Conservation (phyloP, 37 sponge, comb jelly and placozoan genomes). For the Corticium candelabrum region DNA sequence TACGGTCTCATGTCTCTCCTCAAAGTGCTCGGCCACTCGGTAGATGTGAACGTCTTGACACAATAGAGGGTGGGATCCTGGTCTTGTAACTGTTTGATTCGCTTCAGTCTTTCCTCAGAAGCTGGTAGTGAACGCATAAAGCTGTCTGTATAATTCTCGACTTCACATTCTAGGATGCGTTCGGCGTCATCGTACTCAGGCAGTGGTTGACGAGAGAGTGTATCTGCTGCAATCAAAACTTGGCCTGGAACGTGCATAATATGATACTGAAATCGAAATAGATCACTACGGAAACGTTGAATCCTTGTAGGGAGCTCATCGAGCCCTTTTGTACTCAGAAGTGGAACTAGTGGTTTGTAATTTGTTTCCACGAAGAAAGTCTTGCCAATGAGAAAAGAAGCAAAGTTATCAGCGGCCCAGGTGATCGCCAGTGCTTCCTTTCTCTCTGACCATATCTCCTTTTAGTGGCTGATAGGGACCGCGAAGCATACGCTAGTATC, state of each 20-base stretch:
- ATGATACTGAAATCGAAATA: slow-evolving; percentile 34
- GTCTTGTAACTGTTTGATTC: no score
- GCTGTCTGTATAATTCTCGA: no score
- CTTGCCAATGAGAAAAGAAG: slow-evolving; percentile 20
- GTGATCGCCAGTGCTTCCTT: slow-evolving; percentile 30
- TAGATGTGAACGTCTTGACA: no score
- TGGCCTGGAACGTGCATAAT: slow-evolving; percentile 43
- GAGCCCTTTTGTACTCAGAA: slow-evolving; percentile 28
- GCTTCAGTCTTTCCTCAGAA: no score
- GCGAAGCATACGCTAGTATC: no score
- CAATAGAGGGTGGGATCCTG: no score
- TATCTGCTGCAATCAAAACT: slow-evolving; percentile 29
- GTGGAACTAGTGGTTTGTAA: slow-evolving; percentile 44
- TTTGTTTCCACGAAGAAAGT: slow-evolving; percentile 29
- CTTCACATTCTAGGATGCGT: no score
- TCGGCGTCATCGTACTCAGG: no score
- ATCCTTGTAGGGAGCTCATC: slow-evolving; percentile 33
- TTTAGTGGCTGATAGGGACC: no score
- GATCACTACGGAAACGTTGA: slow-evolving; percentile 26
- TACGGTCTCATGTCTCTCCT: no score
- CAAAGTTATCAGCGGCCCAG: slow-evolving; percentile 23
- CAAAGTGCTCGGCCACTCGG: no score
- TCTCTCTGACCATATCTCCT: slow-evolving; percentile 30
- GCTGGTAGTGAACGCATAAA: no score
- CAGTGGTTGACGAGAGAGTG: slow-evolving; percentile 32